Conservation (phyloP, 2,888 invertebrate species). For the Lasioglossum lativentre region DNA sequence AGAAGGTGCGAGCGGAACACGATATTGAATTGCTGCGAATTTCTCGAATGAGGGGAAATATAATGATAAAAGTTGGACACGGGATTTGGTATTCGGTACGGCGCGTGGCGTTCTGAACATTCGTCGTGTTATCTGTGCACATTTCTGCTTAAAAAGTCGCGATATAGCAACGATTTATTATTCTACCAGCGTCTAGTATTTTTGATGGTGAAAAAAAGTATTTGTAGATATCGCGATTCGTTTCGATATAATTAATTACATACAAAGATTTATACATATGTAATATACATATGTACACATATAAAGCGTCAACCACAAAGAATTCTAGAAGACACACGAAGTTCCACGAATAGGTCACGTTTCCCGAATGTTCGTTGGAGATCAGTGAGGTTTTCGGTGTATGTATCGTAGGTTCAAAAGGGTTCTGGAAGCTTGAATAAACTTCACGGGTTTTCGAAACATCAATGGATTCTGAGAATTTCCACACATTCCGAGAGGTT, state of each 20-base stretch:
- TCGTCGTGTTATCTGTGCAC: background rate
- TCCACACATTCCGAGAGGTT: background rate
- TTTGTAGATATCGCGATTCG: too few species aligned
- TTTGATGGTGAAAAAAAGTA: background rate
- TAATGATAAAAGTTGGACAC: constrained; percentile 47
- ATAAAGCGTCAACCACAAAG: background rate
- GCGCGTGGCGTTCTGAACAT: background rate
- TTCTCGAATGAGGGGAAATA: constrained; percentile 1
- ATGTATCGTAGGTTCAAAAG: background rate
- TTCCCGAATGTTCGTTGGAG: background rate
- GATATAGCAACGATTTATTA: background rate
- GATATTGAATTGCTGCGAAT: constrained; percentile 23
- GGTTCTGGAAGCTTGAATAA: background rate
- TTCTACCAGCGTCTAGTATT: background rate
- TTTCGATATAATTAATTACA: background rate
- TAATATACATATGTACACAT: too few species aligned
- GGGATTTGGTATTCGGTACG: constrained; percentile 33
- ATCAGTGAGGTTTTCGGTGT: background rate
- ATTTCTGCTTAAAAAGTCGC: background rate
- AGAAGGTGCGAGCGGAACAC: constrained; percentile 1
- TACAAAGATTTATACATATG: background rate
- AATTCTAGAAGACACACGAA: background rate
- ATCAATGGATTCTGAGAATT: background rate
- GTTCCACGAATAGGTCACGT: background rate
- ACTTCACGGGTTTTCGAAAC: background rate